Base-by-base conservation (phyloP, 2,888 invertebrate species). In the Pimpla rufipes region DNA sequence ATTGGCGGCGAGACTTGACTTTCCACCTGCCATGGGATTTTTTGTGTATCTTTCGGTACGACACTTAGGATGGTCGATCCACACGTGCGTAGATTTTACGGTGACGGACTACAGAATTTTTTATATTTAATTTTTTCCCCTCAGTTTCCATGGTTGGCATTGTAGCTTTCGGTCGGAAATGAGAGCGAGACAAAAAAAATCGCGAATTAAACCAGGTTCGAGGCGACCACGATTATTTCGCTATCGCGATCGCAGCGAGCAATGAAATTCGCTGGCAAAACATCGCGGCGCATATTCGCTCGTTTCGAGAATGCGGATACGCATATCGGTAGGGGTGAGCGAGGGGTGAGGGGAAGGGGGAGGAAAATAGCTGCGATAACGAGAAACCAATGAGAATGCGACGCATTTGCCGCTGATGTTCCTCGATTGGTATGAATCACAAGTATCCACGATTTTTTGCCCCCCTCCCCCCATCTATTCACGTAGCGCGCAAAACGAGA, bases 1-100 rank as follows among this genome's bases (percentile, higher is more conserved):
- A n/a, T n/a, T n/a, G n/a, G n/a, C n/a, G n/a, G n/a, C n/a, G n/a
- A n/a, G n/a, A n/a, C 21, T 64, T 45, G 59, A 47, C 74, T 50
- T 35, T 75, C 75, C 74, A 75, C 80, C 80, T 75, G 70, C 80
- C 64, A 52, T 64, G n/a, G 68, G 75, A 80, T 80, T 70, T 75
- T 74, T 75, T 55, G 45, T 70, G 64, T 71, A 59, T 79, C 79
- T 59, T 23, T 11, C 13, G 4, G 57, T 57, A 57, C 29, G 29
- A 13, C n/a, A 21, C 23, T 57, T 29, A 2, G 29, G 11, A 29
- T n/a, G n/a, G n/a, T n/a, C n/a, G n/a, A n/a, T n/a, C n/a, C n/a
- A n/a, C n/a, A 29, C 29, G 29, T 29, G 29, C 5, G 29, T 29
- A 29, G 29, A 29, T 29, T 29, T 29, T 5, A 29, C 29, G 29